A percentile compares a stretch with the other conserved stretches of the same genome.
phyloP scores from a whole-genome alignment of 1,140 invertebrate genomes.

The Drosophila rhopaloa region DNA sequence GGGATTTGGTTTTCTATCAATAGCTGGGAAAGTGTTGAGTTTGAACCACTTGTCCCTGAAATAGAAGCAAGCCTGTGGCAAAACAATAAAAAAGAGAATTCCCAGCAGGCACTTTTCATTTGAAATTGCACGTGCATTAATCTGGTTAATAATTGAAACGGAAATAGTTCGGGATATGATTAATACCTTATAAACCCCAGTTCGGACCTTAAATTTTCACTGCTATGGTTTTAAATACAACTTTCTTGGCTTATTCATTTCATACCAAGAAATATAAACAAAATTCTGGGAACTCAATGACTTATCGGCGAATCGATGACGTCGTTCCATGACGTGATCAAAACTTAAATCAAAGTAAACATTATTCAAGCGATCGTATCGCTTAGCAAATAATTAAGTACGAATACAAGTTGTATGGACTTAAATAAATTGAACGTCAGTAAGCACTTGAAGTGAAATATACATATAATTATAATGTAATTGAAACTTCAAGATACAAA shows the following conservation, averaged over 20 bases:
- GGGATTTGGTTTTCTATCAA: slow-evolving; percentile 36
- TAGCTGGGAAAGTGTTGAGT: slow-evolving; percentile 19
- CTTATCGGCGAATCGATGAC: slow-evolving; percentile 33
- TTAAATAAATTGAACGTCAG: slow-evolving; percentile 38
- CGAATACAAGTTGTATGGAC: slow-evolving; percentile 23
- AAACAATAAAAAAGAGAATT: not conserved
- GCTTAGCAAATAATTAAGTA: slow-evolving; percentile 33
- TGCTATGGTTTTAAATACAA: slow-evolving; percentile 1
- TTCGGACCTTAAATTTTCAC: slow-evolving; percentile 6
- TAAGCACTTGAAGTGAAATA: slow-evolving; percentile 30
- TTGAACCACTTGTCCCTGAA: slow-evolving; percentile 28
- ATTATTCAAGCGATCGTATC: slow-evolving; percentile 46
- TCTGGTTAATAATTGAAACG: slow-evolving; percentile 14
- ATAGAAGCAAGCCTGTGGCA: slow-evolving; percentile 4
- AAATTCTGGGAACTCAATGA: slow-evolving; percentile 31
- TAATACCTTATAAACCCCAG: slow-evolving; percentile 19
- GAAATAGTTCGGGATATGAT: slow-evolving; percentile 37
- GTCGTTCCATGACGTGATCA: slow-evolving; percentile 44
- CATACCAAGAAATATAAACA: slow-evolving; percentile 20
- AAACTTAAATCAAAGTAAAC: slow-evolving; percentile 43
- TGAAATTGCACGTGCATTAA: slow-evolving; percentile 11
- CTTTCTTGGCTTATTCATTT: slow-evolving; percentile 28
- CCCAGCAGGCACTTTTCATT: slow-evolving; percentile 1
- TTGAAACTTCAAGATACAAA: slow-evolving; percentile 20
- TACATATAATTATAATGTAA: slow-evolving; percentile 35